Evolutionary conservation across 1,140 invertebrate species (phyloP).

Genomic region (Druon quercuslanigerum): DNA sequence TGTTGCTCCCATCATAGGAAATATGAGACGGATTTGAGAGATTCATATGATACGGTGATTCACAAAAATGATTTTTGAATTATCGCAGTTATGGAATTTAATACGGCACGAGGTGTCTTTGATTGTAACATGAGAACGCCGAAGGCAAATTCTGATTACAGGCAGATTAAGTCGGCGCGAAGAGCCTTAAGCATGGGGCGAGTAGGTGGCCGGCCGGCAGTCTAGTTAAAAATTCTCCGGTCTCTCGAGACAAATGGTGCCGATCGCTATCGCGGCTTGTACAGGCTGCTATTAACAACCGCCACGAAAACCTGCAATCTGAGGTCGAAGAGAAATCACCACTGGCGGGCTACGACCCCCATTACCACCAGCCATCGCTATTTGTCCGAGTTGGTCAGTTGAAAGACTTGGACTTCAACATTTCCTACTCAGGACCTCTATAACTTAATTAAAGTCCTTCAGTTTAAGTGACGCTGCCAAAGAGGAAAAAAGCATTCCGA

Average conservation of each 20-base stretch:
- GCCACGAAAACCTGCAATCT: conserved; percentile 56
- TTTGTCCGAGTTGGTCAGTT: conserved; percentile 48
- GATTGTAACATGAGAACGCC: background rate
- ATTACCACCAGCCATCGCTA: conserved; percentile 33
- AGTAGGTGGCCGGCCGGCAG: conserved; percentile 51
- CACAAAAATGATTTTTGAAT: background rate
- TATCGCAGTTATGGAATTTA: background rate
- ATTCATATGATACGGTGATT: background rate
- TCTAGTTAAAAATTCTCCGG: conserved; percentile 57
- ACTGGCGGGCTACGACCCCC: conserved; percentile 40
- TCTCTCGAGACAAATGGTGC: conserved; percentile 55
- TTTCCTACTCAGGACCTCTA: conserved; percentile 1
- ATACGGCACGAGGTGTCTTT: background rate
- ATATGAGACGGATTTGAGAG: too few species aligned
- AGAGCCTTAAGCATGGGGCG: conserved; percentile 47
- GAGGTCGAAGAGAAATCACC: conserved; percentile 53
- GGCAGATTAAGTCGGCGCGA: conserved; percentile 10
- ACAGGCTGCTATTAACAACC: conserved; percentile 57
- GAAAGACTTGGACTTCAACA: background rate
- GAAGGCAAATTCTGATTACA: conserved; percentile 8
- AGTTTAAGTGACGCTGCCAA: too few species aligned
- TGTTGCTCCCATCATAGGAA: too few species aligned
- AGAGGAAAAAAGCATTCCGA: too few species aligned
- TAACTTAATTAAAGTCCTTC: background rate
- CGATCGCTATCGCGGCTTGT: conserved; percentile 56